A percentile compares a stretch with the other conserved stretches of the same genome.
These are phyloP conservation scores for Chiloscyllium plagiosum DNA, from an alignment of 2,113 vertebrate genomes.

Conservation along the genomic window DNA sequence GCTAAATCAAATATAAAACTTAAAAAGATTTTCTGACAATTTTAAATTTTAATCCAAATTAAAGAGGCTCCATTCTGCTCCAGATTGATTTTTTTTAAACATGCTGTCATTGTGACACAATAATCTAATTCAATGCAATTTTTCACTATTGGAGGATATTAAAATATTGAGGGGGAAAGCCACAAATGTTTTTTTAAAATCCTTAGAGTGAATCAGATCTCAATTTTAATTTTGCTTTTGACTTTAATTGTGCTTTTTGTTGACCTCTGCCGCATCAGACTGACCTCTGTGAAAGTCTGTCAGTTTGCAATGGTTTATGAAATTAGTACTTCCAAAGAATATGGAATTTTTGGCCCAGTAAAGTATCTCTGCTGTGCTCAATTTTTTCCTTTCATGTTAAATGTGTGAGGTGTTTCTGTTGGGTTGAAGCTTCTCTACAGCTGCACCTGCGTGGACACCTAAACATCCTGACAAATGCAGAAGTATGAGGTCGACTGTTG, in stretches of 20 bases:
- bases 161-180: neutral
- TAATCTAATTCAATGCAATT: neutral
- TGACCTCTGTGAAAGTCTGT: neutral
- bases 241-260: neutral
- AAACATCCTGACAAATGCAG: neutral
- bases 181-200: neutral
- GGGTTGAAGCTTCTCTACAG: no score
- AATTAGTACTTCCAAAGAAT: neutral
- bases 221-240: neutral
- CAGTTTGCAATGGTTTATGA: neutral
- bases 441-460: no score
- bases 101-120: neutral
- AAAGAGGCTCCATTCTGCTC: neutral
- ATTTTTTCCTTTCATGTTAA: neutral
- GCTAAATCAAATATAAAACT: neutral
- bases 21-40: neutral
- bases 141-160: neutral
- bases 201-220: neutral
- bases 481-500: neutral
- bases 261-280: neutral
- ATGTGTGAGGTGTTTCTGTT: no score
- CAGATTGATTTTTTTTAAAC: neutral
- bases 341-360: neutral
- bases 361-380: neutral
- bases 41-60: neutral